These are phyloP conservation scores for Lasioglossum baleicum DNA, from an alignment of 1,140 invertebrate species.

Conservation along the genomic window DNA sequence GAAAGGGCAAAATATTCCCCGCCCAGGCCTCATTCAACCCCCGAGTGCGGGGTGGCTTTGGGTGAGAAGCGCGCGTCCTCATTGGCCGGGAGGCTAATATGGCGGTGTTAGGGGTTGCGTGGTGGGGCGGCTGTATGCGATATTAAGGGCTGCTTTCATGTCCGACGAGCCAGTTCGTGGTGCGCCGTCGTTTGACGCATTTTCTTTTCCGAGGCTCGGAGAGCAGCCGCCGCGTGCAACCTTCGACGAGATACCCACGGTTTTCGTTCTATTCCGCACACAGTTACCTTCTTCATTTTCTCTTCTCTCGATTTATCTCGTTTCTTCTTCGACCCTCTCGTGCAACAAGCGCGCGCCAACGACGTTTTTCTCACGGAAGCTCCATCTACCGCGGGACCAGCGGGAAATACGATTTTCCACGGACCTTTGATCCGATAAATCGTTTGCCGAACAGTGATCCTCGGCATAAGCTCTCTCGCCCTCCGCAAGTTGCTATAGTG, in stretches of 20 bases:
- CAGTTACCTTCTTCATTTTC: not conserved
- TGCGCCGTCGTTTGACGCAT: conserved; percentile 75
- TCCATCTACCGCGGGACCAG: conserved; percentile 42
- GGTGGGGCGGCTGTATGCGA: conserved; percentile 71
- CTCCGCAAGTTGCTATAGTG: conserved; percentile 19
- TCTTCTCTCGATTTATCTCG: not conserved
- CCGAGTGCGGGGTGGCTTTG: conserved; percentile 74
- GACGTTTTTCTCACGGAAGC: conserved; percentile 15
- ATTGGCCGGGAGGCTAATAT: conserved; percentile 79
- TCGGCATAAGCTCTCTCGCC: not conserved
- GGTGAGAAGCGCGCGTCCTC: conserved; percentile 70
- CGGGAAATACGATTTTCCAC: conserved; percentile 58
- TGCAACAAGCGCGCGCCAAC: not conserved
- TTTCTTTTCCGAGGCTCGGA: conserved; percentile 55
- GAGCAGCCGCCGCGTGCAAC: conserved; percentile 46
- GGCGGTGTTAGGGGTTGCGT: conserved; percentile 74
- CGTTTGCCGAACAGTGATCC: conserved; percentile 39
- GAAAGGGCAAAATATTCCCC: conserved; percentile 77
- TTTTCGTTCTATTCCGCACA: not conserved
- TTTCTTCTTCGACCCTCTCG: not conserved
- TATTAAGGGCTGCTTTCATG: conserved; percentile 78
- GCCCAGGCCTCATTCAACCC: conserved; percentile 78
- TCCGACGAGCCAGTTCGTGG: conserved; percentile 74
- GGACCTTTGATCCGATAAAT: conserved; percentile 7
- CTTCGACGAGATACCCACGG: not conserved